Base-by-base conservation (phyloP, 2,113 vertebrate species). In the Grammomys surdaster region DNA sequence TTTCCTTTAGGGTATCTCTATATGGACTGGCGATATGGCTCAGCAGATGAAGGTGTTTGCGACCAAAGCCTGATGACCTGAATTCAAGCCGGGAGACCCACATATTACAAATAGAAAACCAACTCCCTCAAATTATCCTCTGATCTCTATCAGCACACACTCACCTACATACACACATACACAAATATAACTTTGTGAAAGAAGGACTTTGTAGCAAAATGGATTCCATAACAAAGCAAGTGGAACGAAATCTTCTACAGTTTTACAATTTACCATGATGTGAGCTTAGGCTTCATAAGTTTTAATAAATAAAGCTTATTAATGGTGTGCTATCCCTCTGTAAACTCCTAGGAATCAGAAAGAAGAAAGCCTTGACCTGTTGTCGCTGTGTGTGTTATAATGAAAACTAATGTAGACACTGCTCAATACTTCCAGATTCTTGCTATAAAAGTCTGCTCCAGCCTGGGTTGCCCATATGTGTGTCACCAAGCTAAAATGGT, bases 221-320 rank as follows among this genome's bases (percentile, higher is more conserved):
- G 8, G 43, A 81, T 51, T 88, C 54, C 81, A 46, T 26, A 54
- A n/a, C 10, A 72, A 82, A 78, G 76, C 17, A 81, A 10, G 67
- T 63, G 6, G 36, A 7, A 69, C 20, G 14, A 58, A 69, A 60
- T 22, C 72, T 51, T 91, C 43, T 58, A 28, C 46, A 48, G 89
- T 73, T 87, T 92, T 95, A 26, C 24, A 58, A 51, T 31, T 91
- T 92, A 76, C 51, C 1, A 54, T 92, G 20, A 84, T 87, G 31
- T 43, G 36, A 54, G 65, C 48, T 3, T 3, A 77, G 13, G 7
- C 40, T 56, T 60, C 33, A 48, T 33, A 72, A 43, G 11, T 81
- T 90, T 87, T 90, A 91, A 75, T 46, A 75, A 92, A 60, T 85
- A 90, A 84, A 77, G 9, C 5, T 63, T 91, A 0, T 65, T 58